These are phyloP conservation scores for Falcunculus frontatus DNA, from an alignment of 2,113 vertebrate species.

Conservation along the genomic window DNA sequence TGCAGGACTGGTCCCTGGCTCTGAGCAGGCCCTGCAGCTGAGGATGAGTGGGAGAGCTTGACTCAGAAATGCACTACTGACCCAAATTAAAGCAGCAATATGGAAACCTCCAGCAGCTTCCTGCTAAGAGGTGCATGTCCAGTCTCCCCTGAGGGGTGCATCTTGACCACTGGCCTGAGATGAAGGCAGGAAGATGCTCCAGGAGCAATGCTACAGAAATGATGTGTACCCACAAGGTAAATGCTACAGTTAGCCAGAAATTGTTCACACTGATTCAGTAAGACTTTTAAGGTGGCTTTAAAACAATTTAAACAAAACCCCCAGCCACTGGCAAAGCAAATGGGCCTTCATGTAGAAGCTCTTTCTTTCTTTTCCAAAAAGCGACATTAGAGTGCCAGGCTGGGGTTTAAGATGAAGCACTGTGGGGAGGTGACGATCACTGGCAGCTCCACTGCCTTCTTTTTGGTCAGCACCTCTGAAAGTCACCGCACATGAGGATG, in stretches of 20 bases:
- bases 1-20: neutral
- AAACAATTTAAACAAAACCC: neutral
- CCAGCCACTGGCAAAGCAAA: neutral
- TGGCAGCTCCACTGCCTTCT: rapidly evolving
- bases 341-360: neutral
- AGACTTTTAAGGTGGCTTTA: neutral
- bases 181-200: neutral
- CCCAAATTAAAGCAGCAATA: neutral
- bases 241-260: neutral
- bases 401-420: rapidly evolving
- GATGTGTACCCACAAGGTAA: neutral
- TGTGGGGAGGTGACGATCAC: neutral
- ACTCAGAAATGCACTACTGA: neutral
- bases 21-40: neutral
- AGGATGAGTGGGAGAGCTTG: neutral
- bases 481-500: rapidly evolving
- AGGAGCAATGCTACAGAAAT: neutral
- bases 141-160: rapidly evolving
- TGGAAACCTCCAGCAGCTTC: neutral
- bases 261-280: neutral
- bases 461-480: neutral
- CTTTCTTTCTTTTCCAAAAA: neutral
- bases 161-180: neutral
- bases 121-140: neutral
- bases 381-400: neutral